A percentile compares a stretch with the other conserved stretches of the same genome.
phyloP scores from a whole-genome alignment of 2,888 invertebrate species.

The Matsumyia berberina region DNA sequence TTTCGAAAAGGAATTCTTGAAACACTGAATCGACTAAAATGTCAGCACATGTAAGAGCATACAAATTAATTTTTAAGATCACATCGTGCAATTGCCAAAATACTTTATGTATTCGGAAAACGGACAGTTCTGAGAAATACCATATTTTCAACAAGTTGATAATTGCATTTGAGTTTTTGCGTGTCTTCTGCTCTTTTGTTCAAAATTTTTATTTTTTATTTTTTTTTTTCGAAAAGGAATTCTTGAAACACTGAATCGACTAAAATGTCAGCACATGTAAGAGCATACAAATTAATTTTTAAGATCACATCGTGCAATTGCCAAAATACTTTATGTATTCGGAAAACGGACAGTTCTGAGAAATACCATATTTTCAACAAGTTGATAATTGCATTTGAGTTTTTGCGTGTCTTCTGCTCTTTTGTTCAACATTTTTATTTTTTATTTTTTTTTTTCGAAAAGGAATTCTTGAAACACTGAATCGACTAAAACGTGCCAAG shows the following conservation, averaged over 20 bases:
- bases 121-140: not conserved
- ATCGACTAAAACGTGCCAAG: conserved; percentile 10
- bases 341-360: not conserved
- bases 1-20: too few species aligned
- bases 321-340: not conserved
- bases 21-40: not conserved
- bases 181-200: not conserved
- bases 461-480: not conserved
- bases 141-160: conserved; percentile 6
- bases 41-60: not conserved
- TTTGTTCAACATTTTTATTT: not conserved
- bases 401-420: conserved; percentile 12
- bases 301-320: not conserved
- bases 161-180: conserved; percentile 10
- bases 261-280: not conserved
- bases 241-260: not conserved
- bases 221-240: too few species aligned
- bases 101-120: not conserved
- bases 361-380: conserved; percentile 6
- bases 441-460: too few species aligned
- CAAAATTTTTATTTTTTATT: too few species aligned
- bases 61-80: not conserved
- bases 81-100: not conserved
- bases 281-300: not conserved
- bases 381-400: conserved; percentile 2